phyloP scores from a whole-genome alignment of 1,140 invertebrate species.

The Drosophila orena region DNA sequence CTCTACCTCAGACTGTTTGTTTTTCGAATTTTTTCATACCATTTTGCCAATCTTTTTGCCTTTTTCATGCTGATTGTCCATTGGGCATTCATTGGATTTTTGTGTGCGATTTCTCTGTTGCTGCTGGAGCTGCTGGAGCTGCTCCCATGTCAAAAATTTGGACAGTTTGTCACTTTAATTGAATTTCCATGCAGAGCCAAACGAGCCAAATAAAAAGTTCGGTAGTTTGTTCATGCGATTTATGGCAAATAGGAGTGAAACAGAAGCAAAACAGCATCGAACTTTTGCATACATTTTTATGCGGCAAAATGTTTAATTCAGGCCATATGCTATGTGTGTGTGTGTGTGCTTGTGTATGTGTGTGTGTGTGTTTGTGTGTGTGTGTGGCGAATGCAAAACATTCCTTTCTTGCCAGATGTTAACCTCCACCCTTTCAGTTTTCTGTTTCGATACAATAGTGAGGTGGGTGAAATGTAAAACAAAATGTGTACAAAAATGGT shows the following conservation, averaged over 20 bases:
- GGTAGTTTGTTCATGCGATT: conserved; percentile 59
- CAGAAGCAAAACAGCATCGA: conserved; percentile 23
- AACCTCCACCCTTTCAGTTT: conserved; percentile 1
- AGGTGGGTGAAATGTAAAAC: not conserved
- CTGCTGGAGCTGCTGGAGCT: conserved; percentile 17
- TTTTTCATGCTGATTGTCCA: conserved; percentile 71
- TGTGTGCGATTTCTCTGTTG: conserved; percentile 34
- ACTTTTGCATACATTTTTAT: conserved; percentile 68
- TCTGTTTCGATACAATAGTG: conserved; percentile 12
- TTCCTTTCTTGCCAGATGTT: conserved; percentile 57
- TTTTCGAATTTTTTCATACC: conserved; percentile 19
- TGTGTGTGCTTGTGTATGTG: no score
- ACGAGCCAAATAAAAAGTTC: conserved; percentile 49
- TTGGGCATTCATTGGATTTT: conserved; percentile 77
- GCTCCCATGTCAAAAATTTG: conserved; percentile 77
- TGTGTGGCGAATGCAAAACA: conserved; percentile 64
- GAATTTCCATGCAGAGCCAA: conserved; percentile 75
- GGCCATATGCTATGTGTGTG: conserved; percentile 26
- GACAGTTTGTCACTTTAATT: conserved; percentile 84
- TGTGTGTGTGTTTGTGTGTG: no score
- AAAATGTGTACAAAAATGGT: not conserved
- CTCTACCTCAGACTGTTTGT: conserved; percentile 28
- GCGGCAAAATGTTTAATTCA: conserved; percentile 67
- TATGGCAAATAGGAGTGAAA: conserved; percentile 43
- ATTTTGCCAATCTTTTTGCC: conserved; percentile 17